Base-by-base conservation (phyloP, 2,888 invertebrate species). In the Melinopterus prodromus region DNA sequence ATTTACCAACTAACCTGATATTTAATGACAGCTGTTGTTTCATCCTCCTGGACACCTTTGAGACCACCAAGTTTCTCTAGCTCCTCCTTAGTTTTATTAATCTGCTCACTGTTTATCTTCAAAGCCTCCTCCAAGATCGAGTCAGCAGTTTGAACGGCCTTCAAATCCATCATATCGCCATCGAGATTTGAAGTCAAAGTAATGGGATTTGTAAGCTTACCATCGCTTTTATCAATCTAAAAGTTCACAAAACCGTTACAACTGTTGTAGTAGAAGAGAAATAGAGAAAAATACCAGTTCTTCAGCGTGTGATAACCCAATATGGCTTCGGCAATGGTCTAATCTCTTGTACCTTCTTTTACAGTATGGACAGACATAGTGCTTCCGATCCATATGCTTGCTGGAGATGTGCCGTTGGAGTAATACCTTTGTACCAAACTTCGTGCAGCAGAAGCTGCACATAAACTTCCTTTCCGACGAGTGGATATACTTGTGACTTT, bases 251-350 rank as follows among this genome's bases (percentile, higher is more conserved):
- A 35, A 26, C 6, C 15, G 15, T 15, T 9, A 71, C 6, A 71
- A 53, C 12, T 12, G 53, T 53, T 6, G 5, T 2, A 9, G 5
- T 12, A 4, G 53, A 53, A 9, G 53, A 53, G 53, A 53, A 9
- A 12, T 6, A 6, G 16, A 26, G 38, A 78, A 69, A n/a, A 16
- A 5, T 53, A 79, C 77, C 74, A 77, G 75, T 72, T 92, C 92
- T 79, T 89, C 89, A 82, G 91, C 90, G 86, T 94, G 94, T 4
- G 91, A 7, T 53, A 9, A 90, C 83, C 91, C 91, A 89, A 94
- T 93, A 84, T 94, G 94, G 83, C 92, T 93, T 83, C 92, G 90
- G 86, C 93, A 93, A 85, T 92, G 91, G 16, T 91, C 90, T 14
- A 90, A 87, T 3, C 91, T 91, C 87, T 92, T 93, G 86, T 92